These are phyloP conservation scores for Erythrocercus mccallii DNA, from an alignment of 2,113 vertebrate genomes.

Conservation along the genomic window DNA sequence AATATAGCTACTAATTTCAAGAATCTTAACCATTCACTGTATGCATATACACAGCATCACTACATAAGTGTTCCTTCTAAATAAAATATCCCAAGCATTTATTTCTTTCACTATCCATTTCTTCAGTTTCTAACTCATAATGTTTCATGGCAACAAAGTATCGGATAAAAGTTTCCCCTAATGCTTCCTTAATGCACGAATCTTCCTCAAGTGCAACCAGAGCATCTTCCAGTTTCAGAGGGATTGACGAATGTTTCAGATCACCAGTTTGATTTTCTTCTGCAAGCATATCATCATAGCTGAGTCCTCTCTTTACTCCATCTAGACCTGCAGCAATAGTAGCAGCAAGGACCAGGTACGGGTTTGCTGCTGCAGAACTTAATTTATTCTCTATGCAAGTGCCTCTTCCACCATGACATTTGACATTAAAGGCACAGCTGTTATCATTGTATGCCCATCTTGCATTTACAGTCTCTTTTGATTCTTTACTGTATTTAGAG, in stretches of 20 bases:
- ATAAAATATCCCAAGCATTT: constrained; percentile 95
- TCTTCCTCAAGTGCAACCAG: constrained; percentile 82
- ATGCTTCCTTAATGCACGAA: constrained; percentile 74
- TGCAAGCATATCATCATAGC: constrained; percentile 43
- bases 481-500: constrained; percentile 78
- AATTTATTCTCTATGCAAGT: constrained; percentile 86
- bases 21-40: neutral
- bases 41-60: neutral
- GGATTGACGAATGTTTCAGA: constrained; percentile 70
- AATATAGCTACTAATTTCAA: neutral
- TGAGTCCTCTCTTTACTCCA: constrained; percentile 78
- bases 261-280: constrained; percentile 61
- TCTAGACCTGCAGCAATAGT: constrained; percentile 90
- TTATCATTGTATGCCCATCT: constrained; percentile 89
- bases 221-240: constrained; percentile 88
- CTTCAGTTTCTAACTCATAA: constrained; percentile 90
- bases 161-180: constrained; percentile 86
- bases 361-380: constrained; percentile 89
- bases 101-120: constrained; percentile 86
- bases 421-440: constrained; percentile 87
- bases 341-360: constrained; percentile 88
- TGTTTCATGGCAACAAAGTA: constrained; percentile 92
- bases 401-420: constrained; percentile 82
- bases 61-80: constrained; percentile 55
- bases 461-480: constrained; percentile 75